A percentile compares a stretch with the other conserved stretches of the same genome.
phyloP scores from a whole-genome alignment of 2,888 invertebrate genomes.

The Morpho deidamia region DNA sequence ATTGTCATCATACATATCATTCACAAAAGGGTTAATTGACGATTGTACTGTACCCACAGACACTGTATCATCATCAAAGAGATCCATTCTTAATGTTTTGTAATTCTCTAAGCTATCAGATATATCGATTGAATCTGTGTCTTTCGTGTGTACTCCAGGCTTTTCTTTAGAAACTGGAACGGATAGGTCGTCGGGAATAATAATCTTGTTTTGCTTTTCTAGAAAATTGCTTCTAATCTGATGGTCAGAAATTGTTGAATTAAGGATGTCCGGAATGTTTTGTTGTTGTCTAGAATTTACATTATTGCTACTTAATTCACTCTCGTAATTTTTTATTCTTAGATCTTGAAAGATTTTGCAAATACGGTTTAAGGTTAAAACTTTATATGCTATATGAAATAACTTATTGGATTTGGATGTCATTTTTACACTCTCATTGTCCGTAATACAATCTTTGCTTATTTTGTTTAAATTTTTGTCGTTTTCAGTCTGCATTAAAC shows the following conservation, averaged over 20 bases:
- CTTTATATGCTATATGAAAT: constrained; percentile 43
- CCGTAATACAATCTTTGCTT: background rate
- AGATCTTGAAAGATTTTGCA: constrained; percentile 45
- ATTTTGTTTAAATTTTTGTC: constrained; percentile 21
- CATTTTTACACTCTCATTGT: background rate
- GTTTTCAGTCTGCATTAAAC: constrained; percentile 49
- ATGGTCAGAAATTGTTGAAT: constrained; percentile 58
- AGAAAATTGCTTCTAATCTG: constrained; percentile 38
- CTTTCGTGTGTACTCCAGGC: constrained; percentile 23
- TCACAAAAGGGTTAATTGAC: constrained; percentile 53
- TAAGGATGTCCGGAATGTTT: constrained; percentile 66
- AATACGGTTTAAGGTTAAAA: constrained; percentile 50
- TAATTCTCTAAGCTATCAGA: constrained; percentile 32
- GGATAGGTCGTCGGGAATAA: constrained; percentile 60
- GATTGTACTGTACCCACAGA: constrained; percentile 39
- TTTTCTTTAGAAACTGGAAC: constrained; percentile 58
- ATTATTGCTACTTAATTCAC: constrained; percentile 3
- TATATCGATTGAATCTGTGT: background rate
- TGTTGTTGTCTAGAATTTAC: constrained; percentile 35
- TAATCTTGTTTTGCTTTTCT: constrained; percentile 49
- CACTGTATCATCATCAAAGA: constrained; percentile 38
- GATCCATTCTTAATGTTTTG: constrained; percentile 35
- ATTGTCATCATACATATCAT: constrained; percentile 43
- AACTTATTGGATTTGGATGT: constrained; percentile 37
- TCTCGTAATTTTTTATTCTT: constrained; percentile 28